Evolutionary conservation across 1,140 invertebrate species (phyloP).

Genomic region (Polypedilum pembai): DNA sequence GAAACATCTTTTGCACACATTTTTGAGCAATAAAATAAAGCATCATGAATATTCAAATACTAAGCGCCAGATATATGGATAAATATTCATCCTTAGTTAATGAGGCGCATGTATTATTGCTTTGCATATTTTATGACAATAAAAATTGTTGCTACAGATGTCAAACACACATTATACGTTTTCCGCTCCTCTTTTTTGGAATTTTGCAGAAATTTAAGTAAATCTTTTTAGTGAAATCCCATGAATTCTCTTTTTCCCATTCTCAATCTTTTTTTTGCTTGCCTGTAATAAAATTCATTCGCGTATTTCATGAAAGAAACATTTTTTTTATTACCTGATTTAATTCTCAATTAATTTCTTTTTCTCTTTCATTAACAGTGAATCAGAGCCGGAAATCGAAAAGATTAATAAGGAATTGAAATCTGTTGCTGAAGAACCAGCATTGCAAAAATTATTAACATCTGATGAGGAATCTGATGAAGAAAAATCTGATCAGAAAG

Average conservation of each 20-base stretch:
- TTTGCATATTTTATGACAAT: not conserved
- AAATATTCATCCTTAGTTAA: too few species aligned
- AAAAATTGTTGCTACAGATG: not conserved
- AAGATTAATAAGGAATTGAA: conserved; percentile 66
- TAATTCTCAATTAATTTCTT: not conserved
- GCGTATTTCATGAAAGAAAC: not conserved
- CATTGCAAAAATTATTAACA: conserved; percentile 70
- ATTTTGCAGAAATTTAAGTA: not conserved
- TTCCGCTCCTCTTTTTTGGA: not conserved
- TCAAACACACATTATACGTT: not conserved
- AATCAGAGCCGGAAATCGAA: conserved; percentile 62
- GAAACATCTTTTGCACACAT: not conserved
- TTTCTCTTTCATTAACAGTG: conserved; percentile 45
- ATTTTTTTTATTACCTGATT: not conserved
- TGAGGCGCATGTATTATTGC: not conserved
- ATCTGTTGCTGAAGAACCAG: conserved; percentile 84
- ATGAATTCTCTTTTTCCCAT: too few species aligned
- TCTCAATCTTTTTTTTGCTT: too few species aligned
- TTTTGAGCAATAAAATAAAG: not conserved
- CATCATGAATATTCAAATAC: not conserved
- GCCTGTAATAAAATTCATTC: not conserved
- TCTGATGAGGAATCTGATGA: conserved; percentile 88
- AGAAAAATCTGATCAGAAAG: conserved; percentile 51
- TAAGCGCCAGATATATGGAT: not conserved
- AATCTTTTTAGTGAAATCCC: too few species aligned